These are phyloP conservation scores for Agrotis puta DNA, from an alignment of 2,888 invertebrate genomes.

Conservation along the genomic window DNA sequence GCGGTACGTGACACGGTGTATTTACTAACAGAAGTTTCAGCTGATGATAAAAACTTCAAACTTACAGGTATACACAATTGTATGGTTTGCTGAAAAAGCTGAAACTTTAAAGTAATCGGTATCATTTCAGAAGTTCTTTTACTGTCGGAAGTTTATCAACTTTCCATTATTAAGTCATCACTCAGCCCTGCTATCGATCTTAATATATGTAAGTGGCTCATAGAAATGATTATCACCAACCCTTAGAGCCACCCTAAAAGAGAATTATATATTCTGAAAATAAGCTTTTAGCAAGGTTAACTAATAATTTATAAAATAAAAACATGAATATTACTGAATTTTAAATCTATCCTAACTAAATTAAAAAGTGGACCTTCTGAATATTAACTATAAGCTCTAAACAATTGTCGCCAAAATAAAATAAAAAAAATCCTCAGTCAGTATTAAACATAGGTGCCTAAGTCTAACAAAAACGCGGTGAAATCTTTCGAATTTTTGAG, in stretches of 20 bases:
- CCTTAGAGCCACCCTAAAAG: no score
- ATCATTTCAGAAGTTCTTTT: background rate
- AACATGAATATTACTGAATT: no score
- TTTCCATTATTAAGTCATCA: no score
- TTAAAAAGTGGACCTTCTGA: background rate
- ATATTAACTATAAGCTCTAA: background rate
- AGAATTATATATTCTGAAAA: no score
- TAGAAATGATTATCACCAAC: no score
- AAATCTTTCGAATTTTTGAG: background rate
- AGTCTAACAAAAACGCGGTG: background rate
- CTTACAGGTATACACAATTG: background rate
- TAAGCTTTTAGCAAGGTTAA: no score
- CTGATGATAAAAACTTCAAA: background rate
- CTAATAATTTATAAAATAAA: no score
- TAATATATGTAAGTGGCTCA: no score
- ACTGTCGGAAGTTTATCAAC: no score
- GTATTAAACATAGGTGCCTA: background rate
- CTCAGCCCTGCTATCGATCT: background rate
- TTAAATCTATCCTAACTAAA: no score
- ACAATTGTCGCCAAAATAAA: background rate
- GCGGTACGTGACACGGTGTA: conserved; percentile 21
- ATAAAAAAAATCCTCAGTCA: background rate
- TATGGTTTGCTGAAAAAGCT: no score
- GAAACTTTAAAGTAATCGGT: no score
- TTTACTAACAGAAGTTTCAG: conserved; percentile 26